Evolutionary conservation across 2,888 invertebrate species (phyloP), one percentile per base, ranked within the genome.

Genomic region (Tridacna gigas): DNA sequence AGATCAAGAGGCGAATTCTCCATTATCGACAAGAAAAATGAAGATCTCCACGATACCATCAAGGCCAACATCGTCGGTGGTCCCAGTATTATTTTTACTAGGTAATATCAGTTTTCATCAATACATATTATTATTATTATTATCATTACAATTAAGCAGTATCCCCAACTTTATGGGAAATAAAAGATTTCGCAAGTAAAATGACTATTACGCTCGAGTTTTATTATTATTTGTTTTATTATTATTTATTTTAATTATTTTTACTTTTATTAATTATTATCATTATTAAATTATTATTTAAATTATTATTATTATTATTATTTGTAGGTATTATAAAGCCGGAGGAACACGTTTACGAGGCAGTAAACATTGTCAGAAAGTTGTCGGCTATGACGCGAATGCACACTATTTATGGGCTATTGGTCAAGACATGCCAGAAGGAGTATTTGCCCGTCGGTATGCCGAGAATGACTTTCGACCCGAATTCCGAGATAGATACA

Each of bases 381-480:
- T 80, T 13, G 66, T 77, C 0, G 80, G 80, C 1, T 83, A 48
- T 60, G 80, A 80, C 47, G 80, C 77, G 13, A 80, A 83, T 66
- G 74, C 80, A 15, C 73, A 80, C 5, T 83, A 83, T 63, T 47
- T 77, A 18, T 74, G 63, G 28, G 71, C 65, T 11, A 67, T 80
- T 22, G 77, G 74, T 18, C 76, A 80, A 73, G 77, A 79, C 74
- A 83, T 83, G 80, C 80, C 83, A 2, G 69, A 45, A 18, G 83
- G 83, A 11, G 48, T 71, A 12, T 83, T 77, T n/a, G 61, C 78
- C 20, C 60, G 74, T 0, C 45, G 80, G 18, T 15, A 48, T 5
- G 12, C 65, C n/a, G 74, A 80, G 18, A 66, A 77, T 22, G 69
- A 61, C 25, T 84, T 84, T 61, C 77, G 77, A 37, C 84, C 80